Evolutionary conservation across 2,797 vertebrate genomes (phyloP).

Genomic region (Numenius phaeopus): DNA sequence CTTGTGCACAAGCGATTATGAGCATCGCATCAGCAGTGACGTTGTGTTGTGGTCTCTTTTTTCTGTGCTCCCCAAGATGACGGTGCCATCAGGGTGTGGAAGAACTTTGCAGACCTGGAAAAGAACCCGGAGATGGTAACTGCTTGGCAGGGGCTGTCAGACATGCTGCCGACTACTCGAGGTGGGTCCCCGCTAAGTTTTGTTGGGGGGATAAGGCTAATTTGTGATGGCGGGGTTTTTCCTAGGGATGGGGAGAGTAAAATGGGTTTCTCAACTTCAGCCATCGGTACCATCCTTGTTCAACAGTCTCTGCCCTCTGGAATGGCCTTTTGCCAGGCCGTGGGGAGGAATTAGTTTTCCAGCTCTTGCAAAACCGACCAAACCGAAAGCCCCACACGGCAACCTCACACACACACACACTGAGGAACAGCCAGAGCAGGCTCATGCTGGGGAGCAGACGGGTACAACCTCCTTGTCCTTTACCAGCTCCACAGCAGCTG

Average conservation of each 20-base stretch:
- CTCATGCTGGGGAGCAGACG: neutral
- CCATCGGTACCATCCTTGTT: neutral
- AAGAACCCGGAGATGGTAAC: constrained; percentile 99
- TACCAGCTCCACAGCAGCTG: neutral
- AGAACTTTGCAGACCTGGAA: constrained; percentile 96
- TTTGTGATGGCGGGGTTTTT: neutral
- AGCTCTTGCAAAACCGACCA: neutral
- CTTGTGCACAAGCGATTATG: neutral
- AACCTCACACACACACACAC: neutral
- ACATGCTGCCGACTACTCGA: constrained; percentile 96
- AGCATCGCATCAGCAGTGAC: neutral
- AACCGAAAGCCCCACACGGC: neutral
- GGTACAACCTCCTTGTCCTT: neutral
- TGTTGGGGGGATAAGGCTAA: neutral
- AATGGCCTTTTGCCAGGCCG: neutral
- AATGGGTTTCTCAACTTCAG: constrained; percentile 43
- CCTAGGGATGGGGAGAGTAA: neutral
- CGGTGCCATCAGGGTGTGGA: constrained; percentile 95
- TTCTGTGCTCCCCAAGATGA: constrained; percentile 83
- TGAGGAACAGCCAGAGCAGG: neutral
- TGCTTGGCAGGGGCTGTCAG: constrained; percentile 96
- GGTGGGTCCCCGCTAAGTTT: constrained; percentile 77
- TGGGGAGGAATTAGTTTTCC: neutral
- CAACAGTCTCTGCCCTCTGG: constrained; percentile 14
- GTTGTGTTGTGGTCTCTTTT: neutral